Evolutionary conservation across 2,797 vertebrate species (phyloP).

Genomic region (Chelon auratus): DNA sequence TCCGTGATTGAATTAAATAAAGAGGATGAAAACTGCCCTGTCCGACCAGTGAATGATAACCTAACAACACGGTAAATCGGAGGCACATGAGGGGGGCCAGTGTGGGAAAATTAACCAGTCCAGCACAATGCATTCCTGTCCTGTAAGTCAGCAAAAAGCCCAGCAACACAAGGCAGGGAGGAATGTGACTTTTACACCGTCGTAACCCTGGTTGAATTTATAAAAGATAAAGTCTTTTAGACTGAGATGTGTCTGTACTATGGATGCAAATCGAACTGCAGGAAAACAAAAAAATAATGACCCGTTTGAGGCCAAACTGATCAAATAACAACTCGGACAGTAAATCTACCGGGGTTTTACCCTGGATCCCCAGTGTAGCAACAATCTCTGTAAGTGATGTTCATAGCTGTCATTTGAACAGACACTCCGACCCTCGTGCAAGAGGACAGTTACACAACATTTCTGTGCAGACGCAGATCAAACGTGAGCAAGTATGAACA

Average conservation of each 20-base stretch:
- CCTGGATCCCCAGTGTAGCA: conserved; percentile 35
- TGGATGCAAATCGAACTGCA: background rate
- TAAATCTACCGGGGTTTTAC: conserved; percentile 16
- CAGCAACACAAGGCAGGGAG: conserved; percentile 67
- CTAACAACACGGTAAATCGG: conserved; percentile 57
- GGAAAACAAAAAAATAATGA: background rate
- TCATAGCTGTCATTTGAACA: conserved; percentile 56
- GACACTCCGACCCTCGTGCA: conserved; percentile 35
- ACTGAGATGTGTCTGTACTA: background rate
- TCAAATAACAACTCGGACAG: background rate
- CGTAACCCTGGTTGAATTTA: conserved; percentile 44
- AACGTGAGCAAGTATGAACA: conserved; percentile 26
- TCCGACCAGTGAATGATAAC: conserved; percentile 41
- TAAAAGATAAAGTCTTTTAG: conserved; percentile 27
- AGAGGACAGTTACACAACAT: conserved; percentile 49
- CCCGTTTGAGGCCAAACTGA: conserved; percentile 1
- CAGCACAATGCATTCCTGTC: conserved; percentile 76
- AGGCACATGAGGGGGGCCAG: conserved; percentile 59
- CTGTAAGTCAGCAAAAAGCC: conserved; percentile 73
- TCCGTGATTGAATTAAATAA: conserved; percentile 8
- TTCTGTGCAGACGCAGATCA: conserved; percentile 1
- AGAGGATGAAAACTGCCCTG: conserved; percentile 27
- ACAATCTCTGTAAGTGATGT: conserved; percentile 53
- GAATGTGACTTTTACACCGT: conserved; percentile 75
- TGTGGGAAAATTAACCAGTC: conserved; percentile 72